Percentiles rank a stretch among this genome's conserved stretches.
These are phyloP conservation scores for Papilio polytes DNA, from an alignment of 1,140 invertebrate genomes.

Conservation along the genomic window DNA sequence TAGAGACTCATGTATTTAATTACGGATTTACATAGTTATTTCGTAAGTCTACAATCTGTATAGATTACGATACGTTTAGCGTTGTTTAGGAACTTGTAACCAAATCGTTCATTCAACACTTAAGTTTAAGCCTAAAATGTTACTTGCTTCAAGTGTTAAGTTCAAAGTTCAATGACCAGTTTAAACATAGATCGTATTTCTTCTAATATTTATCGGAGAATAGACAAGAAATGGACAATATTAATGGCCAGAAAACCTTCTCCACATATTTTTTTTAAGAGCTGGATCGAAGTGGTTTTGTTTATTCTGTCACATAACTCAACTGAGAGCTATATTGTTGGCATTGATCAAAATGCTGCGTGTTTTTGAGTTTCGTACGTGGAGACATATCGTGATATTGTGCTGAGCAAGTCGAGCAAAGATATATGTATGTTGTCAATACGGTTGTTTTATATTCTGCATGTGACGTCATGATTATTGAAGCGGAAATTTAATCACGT, in stretches of 20 bases:
- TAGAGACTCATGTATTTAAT: background rate
- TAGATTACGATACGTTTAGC: background rate
- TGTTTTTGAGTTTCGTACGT: conserved; percentile 29
- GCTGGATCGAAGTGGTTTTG: conserved; percentile 3
- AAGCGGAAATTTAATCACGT: conserved; percentile 12
- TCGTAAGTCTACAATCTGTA: background rate
- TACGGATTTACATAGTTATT: background rate
- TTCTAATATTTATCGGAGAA: background rate
- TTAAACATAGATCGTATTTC: background rate
- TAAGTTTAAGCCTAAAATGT: background rate
- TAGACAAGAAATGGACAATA: conserved; percentile 11
- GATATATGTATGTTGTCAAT: background rate
- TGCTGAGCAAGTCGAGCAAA: background rate
- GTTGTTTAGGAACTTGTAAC: background rate
- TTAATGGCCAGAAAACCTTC: background rate
- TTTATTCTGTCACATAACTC: conserved; percentile 28
- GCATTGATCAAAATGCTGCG: conserved; percentile 14
- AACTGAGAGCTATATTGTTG: conserved; percentile 11
- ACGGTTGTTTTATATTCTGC: background rate
- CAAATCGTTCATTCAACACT: background rate
- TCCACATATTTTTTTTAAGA: background rate
- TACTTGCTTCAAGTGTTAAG: background rate
- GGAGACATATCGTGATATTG: conserved; percentile 22
- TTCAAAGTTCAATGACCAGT: background rate
- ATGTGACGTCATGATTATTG: conserved; percentile 7